A percentile compares a stretch with the other conserved stretches of the same genome.
phyloP scores from a whole-genome alignment of 64 coral and sea anemone genomes.

The Orbicella faveolata region DNA sequence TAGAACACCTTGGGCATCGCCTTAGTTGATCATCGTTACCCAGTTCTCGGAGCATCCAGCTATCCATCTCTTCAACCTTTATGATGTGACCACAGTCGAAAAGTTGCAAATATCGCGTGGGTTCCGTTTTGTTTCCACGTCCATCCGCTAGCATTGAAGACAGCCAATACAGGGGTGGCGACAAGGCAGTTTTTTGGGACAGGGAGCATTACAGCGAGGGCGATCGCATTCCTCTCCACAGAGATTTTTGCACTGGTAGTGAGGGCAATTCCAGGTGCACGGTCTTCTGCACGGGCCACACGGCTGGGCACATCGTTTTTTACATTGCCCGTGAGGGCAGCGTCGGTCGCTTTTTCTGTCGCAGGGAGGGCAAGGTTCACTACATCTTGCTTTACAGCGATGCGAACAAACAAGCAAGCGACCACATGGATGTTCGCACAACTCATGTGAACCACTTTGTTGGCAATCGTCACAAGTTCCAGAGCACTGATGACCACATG shows the following conservation, averaged over 20 bases:
- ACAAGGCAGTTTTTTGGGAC: conserved; percentile 45
- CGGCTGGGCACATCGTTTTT: conserved; percentile 7
- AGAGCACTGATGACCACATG: conserved; percentile 32
- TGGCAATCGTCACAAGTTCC: conserved; percentile 37
- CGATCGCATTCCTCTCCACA: conserved; percentile 59
- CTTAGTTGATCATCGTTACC: neutral
- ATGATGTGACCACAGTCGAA: conserved; percentile 44
- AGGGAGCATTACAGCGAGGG: conserved; percentile 42
- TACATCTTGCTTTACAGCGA: conserved; percentile 52
- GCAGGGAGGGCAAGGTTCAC: conserved; percentile 60
- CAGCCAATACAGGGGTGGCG: conserved; percentile 56
- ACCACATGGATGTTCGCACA: conserved; percentile 45
- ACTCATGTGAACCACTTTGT: conserved; percentile 42
- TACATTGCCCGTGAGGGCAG: conserved; percentile 47
- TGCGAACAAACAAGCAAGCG: conserved; percentile 61
- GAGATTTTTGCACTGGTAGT: conserved; percentile 63
- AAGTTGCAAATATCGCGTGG: conserved; percentile 29
- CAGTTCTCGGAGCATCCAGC: neutral
- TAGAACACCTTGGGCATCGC: conserved; percentile 43
- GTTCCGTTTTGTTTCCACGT: conserved; percentile 24
- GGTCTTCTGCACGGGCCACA: conserved; percentile 50
- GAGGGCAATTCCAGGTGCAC: conserved; percentile 54
- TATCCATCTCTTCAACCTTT: conserved; percentile 44
- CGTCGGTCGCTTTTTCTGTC: conserved; percentile 41
- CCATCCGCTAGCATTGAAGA: neutral